Base-by-base conservation (phyloP, 2,113 vertebrate species). In the Diglossa brunneiventris region DNA sequence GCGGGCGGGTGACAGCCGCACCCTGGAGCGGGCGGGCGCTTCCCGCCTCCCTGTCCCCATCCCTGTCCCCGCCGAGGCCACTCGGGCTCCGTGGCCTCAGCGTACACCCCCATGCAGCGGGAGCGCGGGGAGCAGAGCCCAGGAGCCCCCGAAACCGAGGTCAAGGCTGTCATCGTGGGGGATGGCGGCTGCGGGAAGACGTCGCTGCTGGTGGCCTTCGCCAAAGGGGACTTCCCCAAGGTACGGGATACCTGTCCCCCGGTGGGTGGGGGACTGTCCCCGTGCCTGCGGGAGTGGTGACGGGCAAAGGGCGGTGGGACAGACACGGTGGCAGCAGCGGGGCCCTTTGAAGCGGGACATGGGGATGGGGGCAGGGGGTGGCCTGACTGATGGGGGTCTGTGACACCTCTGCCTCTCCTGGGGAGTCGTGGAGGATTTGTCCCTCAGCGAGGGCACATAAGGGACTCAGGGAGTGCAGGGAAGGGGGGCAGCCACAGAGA, bases 141-240 rank as follows among this genome's bases (percentile, higher is more conserved):
- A 1, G 73, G 46, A 21, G 16, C 64, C 59, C 31, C 31, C 33
- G 76, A 74, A 58, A 9, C 42, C 18, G 94, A 96, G 15, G 52
- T 97, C 79, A 98, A 98, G 87, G 96, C 80, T 26, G 97, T 98
- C 58, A 26, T 98, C 19, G 98, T 98, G 41, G 98, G 98, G 69
- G 98, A 98, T n/a, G 98, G 98, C 14, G 97, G 97, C 92, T 98
- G 98, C 84, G 97, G 98, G 88, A 98, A 98, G 95, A 98, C 98
- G 4, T 98, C 97, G 1, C 95, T 98, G 96, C 96, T 98, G 87
- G 59, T 97, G 96, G 95, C 96, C 73, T 98, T 98, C 13, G 93
- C 96, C 59, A 72, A 31, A 0, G 97, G 98, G 22, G 75, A 89
- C 69, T 98, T 98, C 90, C 97, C 97, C 35, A 95, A 98, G 97